These are phyloP conservation scores for Yoshiicerus persimilis DNA, from an alignment of 1,140 invertebrate species.

Conservation along the genomic window DNA sequence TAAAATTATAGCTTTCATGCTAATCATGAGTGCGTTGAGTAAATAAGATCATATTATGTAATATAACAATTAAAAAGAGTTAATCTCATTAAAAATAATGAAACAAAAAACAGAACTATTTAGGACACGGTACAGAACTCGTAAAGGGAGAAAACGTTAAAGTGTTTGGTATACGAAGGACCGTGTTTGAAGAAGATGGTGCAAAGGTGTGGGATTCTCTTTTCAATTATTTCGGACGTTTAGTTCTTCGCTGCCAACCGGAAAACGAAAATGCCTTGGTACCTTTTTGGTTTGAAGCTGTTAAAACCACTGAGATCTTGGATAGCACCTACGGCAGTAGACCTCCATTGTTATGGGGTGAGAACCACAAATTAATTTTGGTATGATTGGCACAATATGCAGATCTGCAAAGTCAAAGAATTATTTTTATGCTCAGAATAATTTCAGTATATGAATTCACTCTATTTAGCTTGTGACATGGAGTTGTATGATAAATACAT, in stretches of 20 bases:
- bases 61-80: no score
- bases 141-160: conserved; percentile 37
- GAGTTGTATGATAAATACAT: conserved; percentile 44
- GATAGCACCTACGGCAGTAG: neutral
- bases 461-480: conserved; percentile 38
- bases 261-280: conserved; percentile 40
- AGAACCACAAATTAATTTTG: neutral
- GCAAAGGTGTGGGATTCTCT: conserved; percentile 38
- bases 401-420: neutral
- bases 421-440: neutral
- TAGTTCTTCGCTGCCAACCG: conserved; percentile 41
- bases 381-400: neutral
- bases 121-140: conserved; percentile 36
- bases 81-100: no score
- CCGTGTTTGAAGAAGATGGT: conserved; percentile 1
- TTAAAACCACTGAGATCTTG: neutral
- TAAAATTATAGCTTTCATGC: no score
- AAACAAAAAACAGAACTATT: neutral
- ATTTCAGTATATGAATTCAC: neutral
- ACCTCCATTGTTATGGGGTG: neutral
- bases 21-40: no score
- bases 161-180: conserved; percentile 37
- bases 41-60: no score
- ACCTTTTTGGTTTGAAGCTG: conserved; percentile 43
- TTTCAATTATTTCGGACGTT: conserved; percentile 31